These are phyloP conservation scores for Drosophila yakuba DNA, from an alignment of 1,140 invertebrate genomes.

Conservation along the genomic window DNA sequence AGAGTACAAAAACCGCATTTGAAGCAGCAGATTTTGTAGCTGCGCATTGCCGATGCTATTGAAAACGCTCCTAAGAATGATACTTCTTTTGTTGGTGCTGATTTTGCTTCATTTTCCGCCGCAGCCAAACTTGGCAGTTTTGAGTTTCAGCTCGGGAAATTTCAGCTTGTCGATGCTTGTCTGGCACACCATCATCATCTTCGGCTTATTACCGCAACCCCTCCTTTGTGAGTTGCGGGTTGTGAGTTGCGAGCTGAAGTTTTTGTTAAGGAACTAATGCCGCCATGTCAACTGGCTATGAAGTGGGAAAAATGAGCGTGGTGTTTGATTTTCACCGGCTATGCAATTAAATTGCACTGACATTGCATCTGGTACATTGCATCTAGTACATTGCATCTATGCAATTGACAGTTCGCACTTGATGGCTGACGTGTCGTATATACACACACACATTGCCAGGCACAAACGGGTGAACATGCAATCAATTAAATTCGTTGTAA, in stretches of 20 bases:
- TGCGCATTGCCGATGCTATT: constrained; percentile 45
- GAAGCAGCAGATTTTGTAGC: constrained; percentile 49
- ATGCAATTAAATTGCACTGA: constrained; percentile 71
- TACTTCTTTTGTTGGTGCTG: constrained; percentile 9
- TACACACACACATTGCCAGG: constrained; percentile 10
- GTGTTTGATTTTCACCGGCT: constrained; percentile 32
- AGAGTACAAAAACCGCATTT: constrained; percentile 31
- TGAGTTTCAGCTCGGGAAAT: constrained; percentile 20
- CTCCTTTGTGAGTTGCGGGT: constrained; percentile 41
- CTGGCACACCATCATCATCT: constrained; percentile 52
- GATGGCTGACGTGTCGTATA: constrained; percentile 48
- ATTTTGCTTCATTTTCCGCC: constrained; percentile 2
- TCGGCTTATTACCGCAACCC: constrained; percentile 68
- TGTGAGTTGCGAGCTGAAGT: not conserved
- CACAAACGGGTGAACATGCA: constrained; percentile 69
- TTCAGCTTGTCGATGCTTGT: constrained; percentile 10
- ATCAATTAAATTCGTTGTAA: constrained; percentile 83
- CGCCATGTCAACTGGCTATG: constrained; percentile 27
- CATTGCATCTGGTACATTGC: constrained; percentile 23
- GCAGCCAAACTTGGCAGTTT: constrained; percentile 18
- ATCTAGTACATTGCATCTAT: constrained; percentile 49
- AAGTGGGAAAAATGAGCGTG: not conserved
- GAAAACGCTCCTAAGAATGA: constrained; percentile 35
- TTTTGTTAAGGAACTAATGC: constrained; percentile 45
- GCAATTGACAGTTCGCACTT: constrained; percentile 74